Conservation (phyloP, 1,140 invertebrate genomes). For the Pseudomyrmex concolor region DNA sequence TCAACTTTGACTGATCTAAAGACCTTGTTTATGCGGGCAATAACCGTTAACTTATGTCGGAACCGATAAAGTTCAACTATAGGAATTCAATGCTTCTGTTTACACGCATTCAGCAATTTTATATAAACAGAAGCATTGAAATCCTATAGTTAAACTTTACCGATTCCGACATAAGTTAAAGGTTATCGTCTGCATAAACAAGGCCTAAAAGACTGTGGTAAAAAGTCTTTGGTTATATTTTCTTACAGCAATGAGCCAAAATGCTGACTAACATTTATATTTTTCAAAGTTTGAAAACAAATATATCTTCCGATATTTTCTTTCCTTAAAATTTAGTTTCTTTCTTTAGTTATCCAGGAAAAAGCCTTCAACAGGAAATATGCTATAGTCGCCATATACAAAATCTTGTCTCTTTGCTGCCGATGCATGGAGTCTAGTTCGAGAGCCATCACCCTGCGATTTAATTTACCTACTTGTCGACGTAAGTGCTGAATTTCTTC, state of each 20-base stretch:
- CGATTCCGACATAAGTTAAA: no score
- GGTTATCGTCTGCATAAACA: no score
- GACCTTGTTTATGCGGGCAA: no score
- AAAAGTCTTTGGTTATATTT: slow-evolving; percentile 67
- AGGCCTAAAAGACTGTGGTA: slow-evolving; percentile 22
- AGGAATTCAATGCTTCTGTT: no score
- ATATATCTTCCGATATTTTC: neutral
- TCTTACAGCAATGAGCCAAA: slow-evolving; percentile 33
- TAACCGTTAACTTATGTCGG: no score
- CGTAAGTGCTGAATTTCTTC: slow-evolving; percentile 93
- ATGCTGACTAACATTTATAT: slow-evolving; percentile 14
- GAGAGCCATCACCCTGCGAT: slow-evolving; percentile 93
- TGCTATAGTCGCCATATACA: slow-evolving; percentile 92
- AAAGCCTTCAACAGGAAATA: slow-evolving; percentile 94
- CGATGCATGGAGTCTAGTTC: slow-evolving; percentile 92
- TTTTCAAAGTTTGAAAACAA: neutral
- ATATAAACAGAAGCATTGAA: no score
- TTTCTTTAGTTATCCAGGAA: slow-evolving; percentile 89
- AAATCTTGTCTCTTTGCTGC: slow-evolving; percentile 92
- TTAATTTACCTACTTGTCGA: slow-evolving; percentile 92
- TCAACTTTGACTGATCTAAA: neutral
- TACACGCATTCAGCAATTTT: no score
- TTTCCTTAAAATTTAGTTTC: slow-evolving; percentile 79
- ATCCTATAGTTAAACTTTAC: no score
- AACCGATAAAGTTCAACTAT: no score